These are phyloP conservation scores for Tipula helvola DNA, from an alignment of 2,888 invertebrate species.

Conservation along the genomic window DNA sequence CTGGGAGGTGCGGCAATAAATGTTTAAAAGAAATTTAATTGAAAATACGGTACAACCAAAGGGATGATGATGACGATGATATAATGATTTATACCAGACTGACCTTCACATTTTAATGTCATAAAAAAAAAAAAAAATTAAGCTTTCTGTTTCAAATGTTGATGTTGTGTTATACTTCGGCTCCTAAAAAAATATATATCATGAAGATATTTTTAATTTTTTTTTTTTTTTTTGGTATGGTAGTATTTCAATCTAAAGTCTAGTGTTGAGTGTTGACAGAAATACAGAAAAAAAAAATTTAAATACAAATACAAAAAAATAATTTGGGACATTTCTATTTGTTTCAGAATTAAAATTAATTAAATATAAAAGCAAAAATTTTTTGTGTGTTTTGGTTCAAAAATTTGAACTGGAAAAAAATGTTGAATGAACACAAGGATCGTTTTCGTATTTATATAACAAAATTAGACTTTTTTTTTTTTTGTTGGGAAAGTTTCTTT, in stretches of 20 bases:
- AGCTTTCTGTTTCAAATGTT: not conserved
- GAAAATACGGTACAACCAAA: not conserved
- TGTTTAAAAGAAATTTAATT: not conserved
- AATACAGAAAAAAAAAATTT: not conserved
- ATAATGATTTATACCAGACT: not conserved
- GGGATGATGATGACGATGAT: not conserved
- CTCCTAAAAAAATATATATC: not conserved
- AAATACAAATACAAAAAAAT: not conserved
- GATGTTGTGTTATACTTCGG: not conserved
- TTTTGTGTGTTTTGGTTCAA: not conserved
- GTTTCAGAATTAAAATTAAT: not conserved
- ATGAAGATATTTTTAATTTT: not conserved
- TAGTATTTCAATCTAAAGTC: not conserved
- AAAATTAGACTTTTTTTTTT: not conserved
- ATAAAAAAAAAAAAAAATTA: not conserved
- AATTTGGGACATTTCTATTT: not conserved
- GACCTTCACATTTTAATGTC: not conserved
- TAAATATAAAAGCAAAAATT: not conserved
- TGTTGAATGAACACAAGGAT: not conserved
- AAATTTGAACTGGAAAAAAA: not conserved
- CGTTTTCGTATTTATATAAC: not conserved
- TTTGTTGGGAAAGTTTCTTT: not conserved
- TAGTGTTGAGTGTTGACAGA: not conserved
- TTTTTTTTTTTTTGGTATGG: not conserved
- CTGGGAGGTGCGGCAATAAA: not conserved